These are phyloP conservation scores for Gambusia yucatana DNA, from an alignment of 2,797 vertebrate species.

Conservation along the genomic window DNA sequence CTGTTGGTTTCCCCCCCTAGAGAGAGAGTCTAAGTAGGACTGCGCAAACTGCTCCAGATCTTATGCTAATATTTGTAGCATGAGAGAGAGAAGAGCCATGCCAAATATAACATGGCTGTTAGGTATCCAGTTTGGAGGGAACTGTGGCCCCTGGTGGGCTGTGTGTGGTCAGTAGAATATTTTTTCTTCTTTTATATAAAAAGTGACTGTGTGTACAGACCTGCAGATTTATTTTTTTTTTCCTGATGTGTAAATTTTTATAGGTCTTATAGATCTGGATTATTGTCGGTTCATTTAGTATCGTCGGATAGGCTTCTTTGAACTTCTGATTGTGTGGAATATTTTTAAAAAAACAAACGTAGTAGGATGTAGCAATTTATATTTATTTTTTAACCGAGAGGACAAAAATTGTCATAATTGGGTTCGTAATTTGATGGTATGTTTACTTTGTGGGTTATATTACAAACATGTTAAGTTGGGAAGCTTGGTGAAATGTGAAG, in stretches of 20 bases:
- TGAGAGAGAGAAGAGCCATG: conserved; percentile 72
- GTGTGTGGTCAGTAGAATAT: conserved; percentile 76
- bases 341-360: conserved; percentile 65
- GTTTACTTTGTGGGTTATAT: conserved; percentile 21
- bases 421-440: conserved; percentile 24
- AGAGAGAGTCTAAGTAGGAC: conserved; percentile 57
- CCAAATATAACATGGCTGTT: conserved; percentile 79
- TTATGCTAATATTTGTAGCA: conserved; percentile 74
- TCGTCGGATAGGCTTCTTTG: conserved; percentile 57
- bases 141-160: conserved; percentile 81
- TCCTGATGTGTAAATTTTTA: conserved; percentile 74
- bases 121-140: conserved; percentile 87
- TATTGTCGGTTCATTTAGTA: conserved; percentile 60
- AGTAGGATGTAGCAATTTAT: conserved; percentile 50
- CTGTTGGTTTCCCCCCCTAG: conserved; percentile 51
- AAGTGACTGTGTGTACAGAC: conserved; percentile 67
- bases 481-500: background rate
- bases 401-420: conserved; percentile 20
- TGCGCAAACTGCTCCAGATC: conserved; percentile 62
- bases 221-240: conserved; percentile 69
- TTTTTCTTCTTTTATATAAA: conserved; percentile 49
- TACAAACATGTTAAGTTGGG: background rate
- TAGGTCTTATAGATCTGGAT: conserved; percentile 86
- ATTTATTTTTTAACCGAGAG: conserved; percentile 71
- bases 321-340: conserved; percentile 67